Percentiles rank a stretch among this genome's conserved stretches.
Evolutionary conservation across 2,113 vertebrate genomes (phyloP).

Genomic region (Otocyon megalotis): DNA sequence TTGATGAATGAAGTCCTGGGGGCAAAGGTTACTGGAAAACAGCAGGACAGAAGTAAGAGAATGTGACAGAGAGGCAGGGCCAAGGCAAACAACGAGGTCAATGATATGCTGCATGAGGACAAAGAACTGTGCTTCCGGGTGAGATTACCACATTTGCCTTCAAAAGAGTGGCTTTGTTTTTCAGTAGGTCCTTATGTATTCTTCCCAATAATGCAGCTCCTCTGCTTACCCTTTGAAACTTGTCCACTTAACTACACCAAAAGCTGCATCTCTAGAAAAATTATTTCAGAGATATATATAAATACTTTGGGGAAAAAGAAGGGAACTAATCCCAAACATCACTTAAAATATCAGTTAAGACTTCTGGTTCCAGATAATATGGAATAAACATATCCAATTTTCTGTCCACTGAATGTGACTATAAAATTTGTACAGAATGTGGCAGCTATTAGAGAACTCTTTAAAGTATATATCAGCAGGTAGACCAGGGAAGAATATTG

Average conservation of each 20-base stretch:
- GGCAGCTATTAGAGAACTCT: neutral
- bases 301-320: neutral
- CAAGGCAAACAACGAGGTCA: constrained; percentile 54
- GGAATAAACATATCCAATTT: neutral
- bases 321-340: constrained; percentile 20
- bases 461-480: constrained; percentile 25
- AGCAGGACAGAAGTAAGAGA: constrained; percentile 48
- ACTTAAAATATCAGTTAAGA: constrained; percentile 57
- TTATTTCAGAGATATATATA: constrained; percentile 55
- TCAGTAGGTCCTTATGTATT: constrained; percentile 21
- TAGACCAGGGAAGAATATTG: neutral
- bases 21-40: constrained; percentile 63
- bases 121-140: constrained; percentile 50
- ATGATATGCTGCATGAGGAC: constrained; percentile 25
- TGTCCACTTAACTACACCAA: constrained; percentile 23
- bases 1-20: constrained; percentile 51
- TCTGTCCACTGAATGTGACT: neutral
- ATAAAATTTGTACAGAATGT: constrained; percentile 59
- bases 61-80: constrained; percentile 39
- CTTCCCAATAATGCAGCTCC: constrained; percentile 26
- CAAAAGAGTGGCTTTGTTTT: constrained; percentile 63
- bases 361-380: constrained; percentile 46
- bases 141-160: constrained; percentile 41
- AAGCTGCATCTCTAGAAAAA: constrained; percentile 41
- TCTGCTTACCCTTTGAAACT: constrained; percentile 48